Evolutionary conservation across 2,888 invertebrate genomes (phyloP).

Genomic region (Podotricha telesiphe): DNA sequence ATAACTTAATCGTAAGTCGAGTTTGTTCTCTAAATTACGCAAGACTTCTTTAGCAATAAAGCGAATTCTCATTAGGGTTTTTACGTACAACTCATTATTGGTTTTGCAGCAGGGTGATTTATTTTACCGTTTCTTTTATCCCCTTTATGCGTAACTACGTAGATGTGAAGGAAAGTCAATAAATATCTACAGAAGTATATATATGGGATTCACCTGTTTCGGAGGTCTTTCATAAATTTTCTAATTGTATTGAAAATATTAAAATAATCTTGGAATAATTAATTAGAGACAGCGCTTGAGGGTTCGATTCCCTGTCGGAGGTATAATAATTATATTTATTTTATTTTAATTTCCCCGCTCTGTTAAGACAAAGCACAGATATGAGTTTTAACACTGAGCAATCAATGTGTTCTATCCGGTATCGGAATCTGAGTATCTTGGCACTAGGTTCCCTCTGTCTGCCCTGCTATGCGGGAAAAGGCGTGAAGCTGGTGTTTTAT

Average conservation of each 20-base stretch:
- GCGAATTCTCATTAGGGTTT: conserved; percentile 27
- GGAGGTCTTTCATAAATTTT: not conserved
- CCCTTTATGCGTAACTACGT: conserved; percentile 7
- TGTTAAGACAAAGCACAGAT: too few relatives aligned
- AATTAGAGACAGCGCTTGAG: too few relatives aligned
- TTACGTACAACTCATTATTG: conserved; percentile 40
- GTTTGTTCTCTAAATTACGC: conserved; percentile 25
- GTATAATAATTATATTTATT: too few relatives aligned
- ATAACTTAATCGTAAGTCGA: conserved; percentile 17
- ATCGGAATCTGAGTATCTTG: too few relatives aligned
- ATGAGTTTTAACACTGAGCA: too few relatives aligned
- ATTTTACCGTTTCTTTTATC: conserved; percentile 30
- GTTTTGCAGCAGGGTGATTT: conserved; percentile 37
- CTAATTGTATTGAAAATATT: not conserved
- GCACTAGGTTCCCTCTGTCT: too few relatives aligned
- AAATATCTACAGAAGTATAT: conserved; percentile 15
- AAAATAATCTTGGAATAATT: not conserved
- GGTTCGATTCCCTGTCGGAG: too few relatives aligned
- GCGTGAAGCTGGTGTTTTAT: too few relatives aligned
- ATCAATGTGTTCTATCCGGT: too few relatives aligned
- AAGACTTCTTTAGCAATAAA: conserved; percentile 25
- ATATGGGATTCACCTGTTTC: not conserved
- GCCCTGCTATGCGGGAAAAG: too few relatives aligned
- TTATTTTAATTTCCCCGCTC: too few relatives aligned
- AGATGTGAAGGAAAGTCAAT: conserved; percentile 20